Percentiles rank a stretch among this genome's conserved stretches.
Conservation (phyloP, 2,797 vertebrate genomes). For the Heterohyrax brucei region DNA sequence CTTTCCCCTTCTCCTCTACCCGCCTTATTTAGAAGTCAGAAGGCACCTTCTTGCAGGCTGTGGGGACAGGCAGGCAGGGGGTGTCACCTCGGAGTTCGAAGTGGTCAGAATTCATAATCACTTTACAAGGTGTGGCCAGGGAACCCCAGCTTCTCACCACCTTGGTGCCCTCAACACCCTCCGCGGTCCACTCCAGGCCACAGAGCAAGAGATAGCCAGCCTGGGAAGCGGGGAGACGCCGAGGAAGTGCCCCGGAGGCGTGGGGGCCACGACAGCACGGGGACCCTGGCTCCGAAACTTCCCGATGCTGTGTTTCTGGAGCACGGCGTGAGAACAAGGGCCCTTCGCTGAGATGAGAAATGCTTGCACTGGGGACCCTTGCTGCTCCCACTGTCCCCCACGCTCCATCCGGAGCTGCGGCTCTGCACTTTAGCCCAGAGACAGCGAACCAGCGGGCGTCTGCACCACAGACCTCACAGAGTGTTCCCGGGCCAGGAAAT, state of each 20-base stretch:
- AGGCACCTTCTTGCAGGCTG: background rate
- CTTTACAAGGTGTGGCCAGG: background rate
- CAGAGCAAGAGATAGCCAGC: rapidly evolving
- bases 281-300: background rate
- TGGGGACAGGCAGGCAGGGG: no score
- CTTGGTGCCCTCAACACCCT: rapidly evolving
- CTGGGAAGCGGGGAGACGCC: background rate
- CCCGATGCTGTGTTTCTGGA: background rate
- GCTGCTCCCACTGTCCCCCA: rapidly evolving
- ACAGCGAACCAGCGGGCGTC: background rate
- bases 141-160: background rate
- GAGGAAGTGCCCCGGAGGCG: rapidly evolving
- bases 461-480: background rate
- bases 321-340: background rate
- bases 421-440: background rate
- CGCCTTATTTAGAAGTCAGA: no score
- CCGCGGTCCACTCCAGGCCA: background rate
- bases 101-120: rapidly evolving
- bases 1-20: background rate
- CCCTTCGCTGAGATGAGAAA: background rate
- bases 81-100: rapidly evolving
- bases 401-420: rapidly evolving
- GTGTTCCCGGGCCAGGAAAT: rapidly evolving
- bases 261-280: background rate
- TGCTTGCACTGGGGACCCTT: background rate